A percentile compares a stretch with the other conserved stretches of the same genome.
These are phyloP conservation scores for Chrysopa pallens DNA, from an alignment of 1,140 invertebrate species.

Conservation along the genomic window DNA sequence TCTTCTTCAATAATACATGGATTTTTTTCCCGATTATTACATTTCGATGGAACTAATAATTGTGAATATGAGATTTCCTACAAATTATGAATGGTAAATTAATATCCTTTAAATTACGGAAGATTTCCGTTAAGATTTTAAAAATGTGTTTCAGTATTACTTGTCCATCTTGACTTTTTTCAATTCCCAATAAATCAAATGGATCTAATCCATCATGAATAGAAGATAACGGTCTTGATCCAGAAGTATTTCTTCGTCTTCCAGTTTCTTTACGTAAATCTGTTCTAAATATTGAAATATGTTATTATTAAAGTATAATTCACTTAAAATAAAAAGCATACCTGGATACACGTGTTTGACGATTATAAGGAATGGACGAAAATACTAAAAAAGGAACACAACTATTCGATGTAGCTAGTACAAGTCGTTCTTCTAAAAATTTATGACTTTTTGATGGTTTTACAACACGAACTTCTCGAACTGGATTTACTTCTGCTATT, in stretches of 20 bases:
- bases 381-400: conserved; percentile 59
- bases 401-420: conserved; percentile 49
- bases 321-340: conserved; percentile 18
- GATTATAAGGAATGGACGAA: conserved; percentile 64
- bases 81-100: conserved; percentile 5
- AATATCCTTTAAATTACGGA: background rate
- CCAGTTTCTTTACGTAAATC: conserved; percentile 56
- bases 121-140: background rate
- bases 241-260: conserved; percentile 62
- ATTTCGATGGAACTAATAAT: conserved; percentile 56
- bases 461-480: conserved; percentile 37
- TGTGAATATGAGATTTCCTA: conserved; percentile 73
- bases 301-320: background rate
- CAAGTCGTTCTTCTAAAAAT: conserved; percentile 58
- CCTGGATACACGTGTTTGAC: conserved; percentile 42
- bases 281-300: conserved; percentile 28
- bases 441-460: conserved; percentile 36
- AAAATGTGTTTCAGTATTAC: conserved; percentile 19
- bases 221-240: conserved; percentile 61
- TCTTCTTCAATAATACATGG: conserved; percentile 13
- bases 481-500: conserved; percentile 20
- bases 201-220: conserved; percentile 72
- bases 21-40: conserved; percentile 27
- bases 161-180: conserved; percentile 67
- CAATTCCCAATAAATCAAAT: conserved; percentile 65